Base-by-base conservation (phyloP, 2,888 invertebrate genomes). In the Nezara viridula region DNA sequence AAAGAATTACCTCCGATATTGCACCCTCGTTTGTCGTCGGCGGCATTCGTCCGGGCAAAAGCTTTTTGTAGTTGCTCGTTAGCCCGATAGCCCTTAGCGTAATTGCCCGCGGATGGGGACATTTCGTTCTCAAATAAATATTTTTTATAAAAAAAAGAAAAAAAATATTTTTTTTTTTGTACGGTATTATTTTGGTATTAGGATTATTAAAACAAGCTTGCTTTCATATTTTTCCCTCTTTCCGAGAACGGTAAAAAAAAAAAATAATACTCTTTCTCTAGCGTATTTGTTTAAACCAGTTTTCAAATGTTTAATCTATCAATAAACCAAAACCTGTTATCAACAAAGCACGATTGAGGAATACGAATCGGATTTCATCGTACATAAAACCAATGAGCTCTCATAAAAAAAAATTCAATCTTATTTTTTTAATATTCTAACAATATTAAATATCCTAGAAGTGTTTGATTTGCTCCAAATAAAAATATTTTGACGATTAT, bases 1-100 rank as follows among this genome's bases (percentile, higher is more conserved):
- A 73, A 73, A 73, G 66, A 73, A 73, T 73, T 73, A 21, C 7
- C 24, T 73, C 32, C 32, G 66, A 73, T 73, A 73, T 73, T 73
- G 66, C 66, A 73, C 66, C 32, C 66, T 73, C 66, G 66, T 37
- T 73, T 32, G 66, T 73, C 66, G 19, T 37, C 6, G 66, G 19
- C 7, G 32, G 60, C 60, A 60, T 60, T 60, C 60, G 60, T 60
- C 60, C 16, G 14, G 12, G 27, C 12, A 60, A 60, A 73, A 73
- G 32, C 37, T 37, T 73, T 73, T 73, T 73, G 32, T 73, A 73
- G 66, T 32, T 5, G 66, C 66, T 73, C 66, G 66, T 73, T 73
- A 73, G 37, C 5, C 66, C 66, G 10, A 73, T 73, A 37, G 66
- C 27, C 66, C 66, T 73, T 73, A 16, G 32, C 19, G 32, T 73